Conservation (phyloP, 1,140 invertebrate genomes). For the Periplaneta americana region DNA sequence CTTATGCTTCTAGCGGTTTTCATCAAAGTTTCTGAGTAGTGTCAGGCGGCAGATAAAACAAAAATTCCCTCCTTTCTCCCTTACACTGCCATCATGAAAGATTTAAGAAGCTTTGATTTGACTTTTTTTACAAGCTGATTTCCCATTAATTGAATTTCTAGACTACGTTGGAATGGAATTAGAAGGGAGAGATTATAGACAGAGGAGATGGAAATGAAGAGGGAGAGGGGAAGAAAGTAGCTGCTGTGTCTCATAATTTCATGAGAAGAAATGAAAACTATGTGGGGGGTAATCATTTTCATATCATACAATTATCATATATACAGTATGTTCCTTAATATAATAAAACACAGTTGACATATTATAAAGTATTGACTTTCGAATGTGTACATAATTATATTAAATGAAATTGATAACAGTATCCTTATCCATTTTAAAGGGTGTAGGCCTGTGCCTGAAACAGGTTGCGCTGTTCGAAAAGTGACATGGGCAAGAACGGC, state of each 20-base stretch:
- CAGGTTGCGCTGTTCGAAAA: no score
- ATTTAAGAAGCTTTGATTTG: not conserved
- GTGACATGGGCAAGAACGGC: no score
- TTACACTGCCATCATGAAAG: not conserved
- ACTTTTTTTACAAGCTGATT: not conserved
- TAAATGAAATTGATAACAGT: no score
- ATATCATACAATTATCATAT: no score
- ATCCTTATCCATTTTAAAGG: no score
- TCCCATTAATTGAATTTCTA: not conserved
- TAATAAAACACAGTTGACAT: no score
- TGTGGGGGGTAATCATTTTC: not conserved
- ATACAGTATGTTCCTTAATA: no score
- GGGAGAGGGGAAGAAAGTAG: not conserved
- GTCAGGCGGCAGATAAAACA: not conserved
- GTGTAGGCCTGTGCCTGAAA: no score
- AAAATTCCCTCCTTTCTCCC: not conserved
- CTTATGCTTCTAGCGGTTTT: not conserved
- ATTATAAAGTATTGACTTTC: no score
- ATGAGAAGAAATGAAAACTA: not conserved
- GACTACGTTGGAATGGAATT: not conserved
- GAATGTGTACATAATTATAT: no score
- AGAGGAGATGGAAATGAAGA: no score
- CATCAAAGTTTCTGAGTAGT: not conserved
- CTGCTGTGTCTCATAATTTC: not conserved
- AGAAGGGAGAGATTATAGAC: not conserved